phyloP scores from a whole-genome alignment of 1,140 invertebrate genomes.

The Bombus waltoni region DNA sequence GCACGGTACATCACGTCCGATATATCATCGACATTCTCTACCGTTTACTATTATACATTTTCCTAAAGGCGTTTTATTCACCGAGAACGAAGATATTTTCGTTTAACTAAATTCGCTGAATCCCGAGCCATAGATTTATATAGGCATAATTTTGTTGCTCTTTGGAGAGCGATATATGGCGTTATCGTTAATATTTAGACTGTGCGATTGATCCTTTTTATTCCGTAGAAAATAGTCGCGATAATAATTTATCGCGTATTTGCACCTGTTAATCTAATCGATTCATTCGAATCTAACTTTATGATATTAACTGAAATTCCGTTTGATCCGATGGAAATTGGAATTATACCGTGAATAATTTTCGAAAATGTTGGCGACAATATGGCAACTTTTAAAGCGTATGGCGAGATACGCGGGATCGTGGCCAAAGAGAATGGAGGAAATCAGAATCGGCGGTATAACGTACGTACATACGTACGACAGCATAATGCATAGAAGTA shows the following conservation, averaged over 20 bases:
- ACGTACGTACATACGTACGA: slow-evolving; percentile 8
- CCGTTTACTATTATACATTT: slow-evolving; percentile 21
- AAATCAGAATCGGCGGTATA: slow-evolving; percentile 23
- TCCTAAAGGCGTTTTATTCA: slow-evolving; percentile 26
- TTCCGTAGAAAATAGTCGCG: neutral
- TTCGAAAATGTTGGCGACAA: neutral
- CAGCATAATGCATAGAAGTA: slow-evolving; percentile 20
- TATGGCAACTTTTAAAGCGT: neutral
- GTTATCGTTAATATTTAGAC: no score
- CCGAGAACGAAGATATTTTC: neutral
- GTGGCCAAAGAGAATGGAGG: slow-evolving; percentile 20
- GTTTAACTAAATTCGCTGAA: no score
- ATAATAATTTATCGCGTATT: neutral
- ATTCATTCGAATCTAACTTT: neutral
- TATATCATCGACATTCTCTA: slow-evolving; percentile 50
- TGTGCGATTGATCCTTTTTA: no score
- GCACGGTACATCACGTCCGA: slow-evolving; percentile 56
- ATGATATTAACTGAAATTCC: neutral
- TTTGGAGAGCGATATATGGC: no score
- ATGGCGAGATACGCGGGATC: no score
- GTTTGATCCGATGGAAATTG: neutral
- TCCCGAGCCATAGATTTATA: no score
- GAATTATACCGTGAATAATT: neutral
- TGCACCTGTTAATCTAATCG: neutral
- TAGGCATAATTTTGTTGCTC: no score